Percentiles rank a stretch among this genome's conserved stretches.
phyloP scores from a whole-genome alignment of 2,797 vertebrate genomes.

The Anolis apletophallus region DNA sequence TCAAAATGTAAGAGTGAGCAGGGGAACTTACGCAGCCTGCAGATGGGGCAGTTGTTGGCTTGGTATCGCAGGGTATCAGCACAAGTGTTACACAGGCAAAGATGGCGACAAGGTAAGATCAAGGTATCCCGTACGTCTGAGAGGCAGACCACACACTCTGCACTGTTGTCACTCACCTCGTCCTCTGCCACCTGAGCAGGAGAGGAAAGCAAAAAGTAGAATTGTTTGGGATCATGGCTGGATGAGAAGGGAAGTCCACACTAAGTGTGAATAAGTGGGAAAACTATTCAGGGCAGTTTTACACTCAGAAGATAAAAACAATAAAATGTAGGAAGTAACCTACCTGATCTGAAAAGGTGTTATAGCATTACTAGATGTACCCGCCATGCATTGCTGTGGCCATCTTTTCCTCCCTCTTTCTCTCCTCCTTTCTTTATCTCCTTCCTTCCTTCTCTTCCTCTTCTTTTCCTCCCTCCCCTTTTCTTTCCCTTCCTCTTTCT shows the following conservation, averaged over 20 bases:
- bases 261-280: background rate
- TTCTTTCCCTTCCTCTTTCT: too few relatives aligned
- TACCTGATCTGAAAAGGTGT: background rate
- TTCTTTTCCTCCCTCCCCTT: too few relatives aligned
- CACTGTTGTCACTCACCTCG: constrained; percentile 97
- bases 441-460: too few relatives aligned
- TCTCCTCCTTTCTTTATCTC: too few relatives aligned
- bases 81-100: constrained; percentile 94
- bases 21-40: constrained; percentile 89
- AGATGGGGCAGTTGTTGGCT: constrained; percentile 98
- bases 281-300: background rate
- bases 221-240: background rate
- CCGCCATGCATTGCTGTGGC: too few relatives aligned
- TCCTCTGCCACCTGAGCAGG: constrained; percentile 89
- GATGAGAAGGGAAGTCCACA: background rate
- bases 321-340: background rate
- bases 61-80: constrained; percentile 96
- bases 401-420: too few relatives aligned
- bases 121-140: constrained; percentile 96
- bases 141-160: constrained; percentile 97
- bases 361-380: background rate
- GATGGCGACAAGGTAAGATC: constrained; percentile 95
- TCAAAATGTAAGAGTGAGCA: background rate
- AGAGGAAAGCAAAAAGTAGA: background rate
- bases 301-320: background rate